Conservation (phyloP, 2,797 vertebrate species). For the Thaleichthys pacificus region DNA sequence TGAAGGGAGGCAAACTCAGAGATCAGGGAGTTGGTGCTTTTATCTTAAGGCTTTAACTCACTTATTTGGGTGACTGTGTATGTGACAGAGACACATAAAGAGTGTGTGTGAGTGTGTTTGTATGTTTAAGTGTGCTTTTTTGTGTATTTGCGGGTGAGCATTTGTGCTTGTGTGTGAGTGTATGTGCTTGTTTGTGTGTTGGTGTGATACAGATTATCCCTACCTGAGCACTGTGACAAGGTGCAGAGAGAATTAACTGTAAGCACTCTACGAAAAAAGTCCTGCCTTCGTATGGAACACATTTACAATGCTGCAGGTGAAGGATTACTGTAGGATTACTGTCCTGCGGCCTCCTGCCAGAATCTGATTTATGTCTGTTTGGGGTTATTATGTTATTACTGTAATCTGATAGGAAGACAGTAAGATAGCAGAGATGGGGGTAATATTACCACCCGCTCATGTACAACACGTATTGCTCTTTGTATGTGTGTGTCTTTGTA, state of each 20-base stretch:
- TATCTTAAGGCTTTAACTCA: slow-evolving; percentile 49
- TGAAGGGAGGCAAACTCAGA: slow-evolving; percentile 34
- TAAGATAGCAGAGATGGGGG: slow-evolving; percentile 64
- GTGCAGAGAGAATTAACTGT: not conserved
- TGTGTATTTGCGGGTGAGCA: not conserved
- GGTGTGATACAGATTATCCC: not conserved
- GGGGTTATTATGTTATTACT: slow-evolving; percentile 52
- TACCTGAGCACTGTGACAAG: not conserved
- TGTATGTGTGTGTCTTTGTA: not conserved
- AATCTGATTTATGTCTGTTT: slow-evolving; percentile 64
- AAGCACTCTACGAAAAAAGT: slow-evolving; percentile 36
- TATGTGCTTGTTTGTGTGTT: not conserved
- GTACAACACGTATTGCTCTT: slow-evolving; percentile 16
- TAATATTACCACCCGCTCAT: slow-evolving; percentile 42
- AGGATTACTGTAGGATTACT: not conserved
- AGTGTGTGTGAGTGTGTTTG: not conserved
- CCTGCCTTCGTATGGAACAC: slow-evolving; percentile 27
- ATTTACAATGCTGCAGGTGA: slow-evolving; percentile 36
- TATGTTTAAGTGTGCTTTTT: not conserved
- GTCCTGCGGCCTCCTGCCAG: slow-evolving; percentile 59
- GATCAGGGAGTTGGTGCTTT: slow-evolving; percentile 65
- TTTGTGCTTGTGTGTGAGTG: not conserved
- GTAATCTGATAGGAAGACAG: slow-evolving; percentile 60
- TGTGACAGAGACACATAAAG: slow-evolving; percentile 7
- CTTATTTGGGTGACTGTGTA: slow-evolving; percentile 55